These are phyloP conservation scores for Istiophorus platypterus DNA, from an alignment of 2,113 vertebrate genomes.

Conservation along the genomic window DNA sequence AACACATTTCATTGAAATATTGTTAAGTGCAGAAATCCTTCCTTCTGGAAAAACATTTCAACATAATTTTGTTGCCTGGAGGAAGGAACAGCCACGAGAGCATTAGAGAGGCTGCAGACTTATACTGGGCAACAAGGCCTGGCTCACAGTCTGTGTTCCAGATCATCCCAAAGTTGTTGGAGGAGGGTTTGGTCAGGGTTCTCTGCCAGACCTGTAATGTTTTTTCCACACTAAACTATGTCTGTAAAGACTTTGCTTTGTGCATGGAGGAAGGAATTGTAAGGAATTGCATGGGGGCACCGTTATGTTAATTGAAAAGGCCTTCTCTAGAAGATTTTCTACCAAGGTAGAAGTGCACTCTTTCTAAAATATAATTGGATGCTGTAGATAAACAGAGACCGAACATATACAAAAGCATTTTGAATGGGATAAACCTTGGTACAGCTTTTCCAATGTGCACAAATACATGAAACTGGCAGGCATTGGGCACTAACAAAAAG, in stretches of 20 bases:
- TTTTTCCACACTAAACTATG: not conserved
- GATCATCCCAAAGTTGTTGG: not conserved
- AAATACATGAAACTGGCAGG: not conserved
- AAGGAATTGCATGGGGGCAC: no score
- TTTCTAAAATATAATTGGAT: not conserved
- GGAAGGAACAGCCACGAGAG: not conserved
- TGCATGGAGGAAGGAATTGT: no score
- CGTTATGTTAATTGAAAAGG: not conserved
- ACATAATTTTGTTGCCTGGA: not conserved
- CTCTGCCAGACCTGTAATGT: not conserved
- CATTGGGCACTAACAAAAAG: not conserved
- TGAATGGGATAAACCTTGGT: not conserved
- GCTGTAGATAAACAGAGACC: not conserved
- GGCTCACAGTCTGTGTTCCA: conserved; percentile 2
- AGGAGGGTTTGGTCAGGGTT: not conserved
- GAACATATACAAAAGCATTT: not conserved
- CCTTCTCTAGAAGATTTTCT: not conserved
- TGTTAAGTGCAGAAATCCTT: no score
- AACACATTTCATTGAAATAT: not conserved
- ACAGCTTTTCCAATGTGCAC: not conserved
- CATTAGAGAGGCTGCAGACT: not conserved
- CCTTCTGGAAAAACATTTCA: not conserved
- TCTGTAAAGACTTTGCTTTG: conserved; percentile 2
- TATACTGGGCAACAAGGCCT: not conserved
- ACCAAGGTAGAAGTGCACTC: not conserved